Evolutionary conservation across 1,140 invertebrate genomes (phyloP), one percentile per base, ranked within the genome.

Genomic region (Atta cephalotes): DNA sequence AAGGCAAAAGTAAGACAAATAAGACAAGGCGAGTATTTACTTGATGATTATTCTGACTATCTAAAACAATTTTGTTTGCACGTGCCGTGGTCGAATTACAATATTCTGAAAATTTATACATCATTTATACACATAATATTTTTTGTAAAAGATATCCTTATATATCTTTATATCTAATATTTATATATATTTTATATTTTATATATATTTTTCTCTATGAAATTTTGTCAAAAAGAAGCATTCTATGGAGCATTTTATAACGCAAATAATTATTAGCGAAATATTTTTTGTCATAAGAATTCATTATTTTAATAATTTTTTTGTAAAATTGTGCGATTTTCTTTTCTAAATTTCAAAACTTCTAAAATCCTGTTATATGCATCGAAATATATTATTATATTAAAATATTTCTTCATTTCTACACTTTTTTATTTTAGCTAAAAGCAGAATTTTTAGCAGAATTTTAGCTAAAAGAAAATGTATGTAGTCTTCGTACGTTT

Each of bases 1-100:
- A 71, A 70, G 79, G 65, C 21, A 5, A 71, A 81, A 80, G 31
- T 56, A 80, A 80, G 49, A 71, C 63, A 45, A 71, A 71, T 81
- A 81, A 81, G 21, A 70, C 14, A 35, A 56, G 51, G 31, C n/a
- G 2, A 58, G n/a, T 18, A 28, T 58, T 81, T 81, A 45, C 51
- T 58, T 51, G 51, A 79, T 49, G 18, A 71, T 81, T 60, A 71
- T 70, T 56, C 9, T 53, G 31, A 80, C 31, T 58, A 58, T 71
- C 35, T 18, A 10, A 81, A 81, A 71, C 16, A 68, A 70, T 70
- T 80, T 70, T 28, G 31, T 0, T 71, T 28, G 51, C 7, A 71
- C 31, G 12, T 56, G 6, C 3, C 12, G 6, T 35, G 14, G 14
- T 25, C 49, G 16, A 66, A 60, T 63, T 62, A 2, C 16, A 62